Evolutionary conservation across 2,888 invertebrate genomes (phyloP), one percentile per base, ranked within the genome.

Genomic region (Zaprionus lineosus): DNA sequence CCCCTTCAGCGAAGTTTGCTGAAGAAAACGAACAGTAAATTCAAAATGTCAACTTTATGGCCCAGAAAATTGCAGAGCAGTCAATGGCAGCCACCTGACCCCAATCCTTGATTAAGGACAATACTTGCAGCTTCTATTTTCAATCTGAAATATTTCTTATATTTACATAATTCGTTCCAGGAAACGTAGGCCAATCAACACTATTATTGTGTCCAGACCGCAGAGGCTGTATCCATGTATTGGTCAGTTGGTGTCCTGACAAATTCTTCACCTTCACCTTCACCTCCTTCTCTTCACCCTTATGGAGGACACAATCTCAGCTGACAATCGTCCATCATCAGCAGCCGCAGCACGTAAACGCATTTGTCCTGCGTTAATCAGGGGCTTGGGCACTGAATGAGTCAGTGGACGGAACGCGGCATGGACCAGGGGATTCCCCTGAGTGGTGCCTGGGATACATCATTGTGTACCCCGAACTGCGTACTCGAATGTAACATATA

Each of bases 191-290:
- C 58, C 84, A 84, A 84, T 78, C 78, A 78, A 55, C 84, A 65
- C 71, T 77, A 77, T 74, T 77, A 78, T 78, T 82, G 78, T 82
- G 52, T 64, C 67, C 74, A 78, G 58, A 56, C 69, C 74, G 36
- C 77, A 76, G 40, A 47, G 48, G 55, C 70, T 50, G 59, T 59
- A 66, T 59, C 55, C 44, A 40, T 31, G 21, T 61, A 60, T 66
- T 53, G 58, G 61, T 39, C 44, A 62, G 52, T 58, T 48, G 46
- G 64, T 28, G 66, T 46, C 31, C 4, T 40, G 11, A 8, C n/a
- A 37, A 37, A 39, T 8, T 55, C 16, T 39, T 33, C 52, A 18
- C 5, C 3, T 34, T 14, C 12, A 33, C 11, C 4, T 9, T 6
- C 6, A 26, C 7, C n/a, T 15, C 2, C 11, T n/a, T n/a, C n/a